Evolutionary conservation across 2,888 invertebrate genomes (phyloP), one percentile per base, ranked within the genome.

Genomic region (Campoletis raptor): DNA sequence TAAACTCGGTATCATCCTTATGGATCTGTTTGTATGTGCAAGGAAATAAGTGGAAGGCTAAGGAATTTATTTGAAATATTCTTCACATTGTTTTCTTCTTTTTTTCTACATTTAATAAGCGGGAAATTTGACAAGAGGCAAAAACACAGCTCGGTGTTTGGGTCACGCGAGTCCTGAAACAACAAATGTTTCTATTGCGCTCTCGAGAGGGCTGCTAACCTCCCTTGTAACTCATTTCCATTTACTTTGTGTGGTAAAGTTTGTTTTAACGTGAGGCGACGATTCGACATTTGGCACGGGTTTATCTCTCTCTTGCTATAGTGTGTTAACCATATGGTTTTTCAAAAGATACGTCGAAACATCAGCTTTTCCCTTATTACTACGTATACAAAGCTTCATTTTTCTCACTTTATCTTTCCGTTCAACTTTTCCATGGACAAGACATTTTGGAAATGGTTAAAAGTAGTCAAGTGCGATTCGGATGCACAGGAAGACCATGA

Each of bases 141-240:
- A 8, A 42, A 57, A 57, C 37, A 67, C 66, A 30, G 66, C 24
- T 15, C 36, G 4, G 21, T 85, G 81, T 74, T 89, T 88, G 87
- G 85, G 72, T 76, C 77, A 70, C 64, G 83, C 42, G 79, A 72
- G 82, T 90, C 91, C 91, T 91, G 90, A 91, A 91, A 90, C 80
- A 91, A 91, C 90, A 91, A 89, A 79, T 79, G 42, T 85, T 83
- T 73, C 9, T 10, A 57, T 24, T 45, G 45, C 24, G 37, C 54
- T 81, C 67, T 70, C 70, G 37, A 86, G 78, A 69, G 86, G 78
- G 52, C 66, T 73, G 67, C 79, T 86, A 86, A 73, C 86, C 48
- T 48, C 18, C 18, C 72, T 18, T 48, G 83, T 84, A 88, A 88
- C 87, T 90, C 89, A 89, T 89, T 86, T 24, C 57, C 74, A 72